phyloP scores from a whole-genome alignment of 2,797 vertebrate genomes.

The Hippopotamyrus pictus region DNA sequence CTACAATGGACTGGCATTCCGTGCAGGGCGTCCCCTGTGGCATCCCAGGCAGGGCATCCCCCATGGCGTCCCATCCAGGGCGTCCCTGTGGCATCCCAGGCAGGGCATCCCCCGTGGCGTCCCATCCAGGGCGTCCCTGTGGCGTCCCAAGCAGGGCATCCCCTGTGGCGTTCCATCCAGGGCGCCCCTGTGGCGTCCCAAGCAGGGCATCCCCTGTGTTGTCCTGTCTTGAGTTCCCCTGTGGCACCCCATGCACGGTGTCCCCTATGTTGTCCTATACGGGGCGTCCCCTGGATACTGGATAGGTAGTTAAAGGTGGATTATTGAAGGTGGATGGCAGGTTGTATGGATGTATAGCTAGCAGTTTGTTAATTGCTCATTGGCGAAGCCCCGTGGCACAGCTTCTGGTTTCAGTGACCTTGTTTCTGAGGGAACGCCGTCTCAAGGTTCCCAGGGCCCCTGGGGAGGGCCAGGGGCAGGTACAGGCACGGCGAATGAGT shows the following conservation, averaged over 20 bases:
- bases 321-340: not conserved
- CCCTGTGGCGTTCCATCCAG: not conserved
- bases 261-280: not conserved
- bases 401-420: not conserved
- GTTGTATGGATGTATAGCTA: not conserved
- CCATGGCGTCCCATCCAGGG: not conserved
- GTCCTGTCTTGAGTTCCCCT: not conserved
- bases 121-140: not conserved
- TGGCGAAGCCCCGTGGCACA: not conserved
- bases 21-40: not conserved
- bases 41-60: not conserved
- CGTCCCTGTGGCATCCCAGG: not conserved
- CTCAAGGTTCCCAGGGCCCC: not conserved
- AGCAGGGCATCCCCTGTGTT: not conserved
- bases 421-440: not conserved
- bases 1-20: not conserved
- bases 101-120: not conserved
- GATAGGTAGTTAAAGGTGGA: not conserved
- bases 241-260: not conserved
- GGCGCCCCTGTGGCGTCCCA: not conserved
- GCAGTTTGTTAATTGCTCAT: not conserved
- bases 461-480: not conserved
- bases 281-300: not conserved
- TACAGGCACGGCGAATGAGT: not conserved
- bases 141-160: not conserved